Evolutionary conservation across 2,888 invertebrate genomes (phyloP).

Genomic region (Sialis lutaria): DNA sequence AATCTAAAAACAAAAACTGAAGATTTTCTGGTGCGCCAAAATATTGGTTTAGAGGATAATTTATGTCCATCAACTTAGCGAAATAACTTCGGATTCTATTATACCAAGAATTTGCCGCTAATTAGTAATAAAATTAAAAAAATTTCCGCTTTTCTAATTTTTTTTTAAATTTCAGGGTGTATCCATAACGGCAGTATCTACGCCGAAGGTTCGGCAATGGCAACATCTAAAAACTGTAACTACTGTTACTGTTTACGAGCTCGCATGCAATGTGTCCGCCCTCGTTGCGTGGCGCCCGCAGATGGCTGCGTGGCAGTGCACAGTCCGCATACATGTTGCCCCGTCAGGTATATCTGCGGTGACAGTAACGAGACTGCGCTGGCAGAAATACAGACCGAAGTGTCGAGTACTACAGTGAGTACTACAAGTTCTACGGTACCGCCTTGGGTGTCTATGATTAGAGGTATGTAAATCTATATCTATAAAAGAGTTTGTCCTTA

Average conservation of each 20-base stretch:
- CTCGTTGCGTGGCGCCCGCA: conserved; percentile 57
- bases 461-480: too few species aligned
- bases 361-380: conserved; percentile 11
- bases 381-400: conserved; percentile 2
- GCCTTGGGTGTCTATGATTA: background rate
- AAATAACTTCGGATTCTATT: too few species aligned
- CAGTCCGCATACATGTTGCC: conserved; percentile 54
- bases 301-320: conserved; percentile 50
- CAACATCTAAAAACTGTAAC: conserved; percentile 59
- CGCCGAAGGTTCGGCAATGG: conserved; percentile 70
- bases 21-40: too few species aligned
- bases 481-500: too few species aligned
- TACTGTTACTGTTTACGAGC: conserved; percentile 67
- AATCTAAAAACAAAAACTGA: too few species aligned
- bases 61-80: too few species aligned
- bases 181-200: conserved; percentile 52
- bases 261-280: conserved; percentile 56
- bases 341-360: conserved; percentile 59
- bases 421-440: background rate
- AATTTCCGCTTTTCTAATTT: too few species aligned
- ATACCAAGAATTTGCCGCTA: too few species aligned
- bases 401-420: conserved; percentile 13
- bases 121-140: too few species aligned
- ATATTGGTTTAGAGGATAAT: too few species aligned
- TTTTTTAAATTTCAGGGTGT: conserved; percentile 55